Evolutionary conservation across 1,140 invertebrate genomes (phyloP), one percentile per base, ranked within the genome.

Genomic region (Megalonaias nervosa): DNA sequence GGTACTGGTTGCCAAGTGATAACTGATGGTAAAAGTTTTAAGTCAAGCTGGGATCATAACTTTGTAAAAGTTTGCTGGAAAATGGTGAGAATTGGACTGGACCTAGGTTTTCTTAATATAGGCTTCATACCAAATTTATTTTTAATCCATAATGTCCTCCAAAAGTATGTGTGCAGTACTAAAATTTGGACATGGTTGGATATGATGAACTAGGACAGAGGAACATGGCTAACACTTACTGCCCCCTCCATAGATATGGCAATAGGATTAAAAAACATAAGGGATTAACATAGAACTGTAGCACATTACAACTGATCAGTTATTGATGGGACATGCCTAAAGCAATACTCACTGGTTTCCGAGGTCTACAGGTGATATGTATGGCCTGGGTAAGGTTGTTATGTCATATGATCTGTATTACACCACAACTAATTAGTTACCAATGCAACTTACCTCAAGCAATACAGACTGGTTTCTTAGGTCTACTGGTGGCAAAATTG

Each of bases 401-500:
- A 81, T 17, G 60, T 79, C 82, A 59, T 79, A 82, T 4, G 38
- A 61, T 26, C 13, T 15, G 38, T 19, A 19, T 4, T 5, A 14
- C 6, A 61, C 21, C 55, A 59, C 9, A 21, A 31, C n/a, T n/a
- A n/a, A 58, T 15, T 1, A 17, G 23, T 68, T 19, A 26, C 16
- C 16, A 56, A 38, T 60, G 0, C 3, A 14, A 38, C 62, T 70
- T 74, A 83, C 83, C 73, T 81, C 72, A 66, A 83, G 69, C 56
- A 67, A 59, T 16, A 75, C 69, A 6, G 83, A 75, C 61, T 85
- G 83, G 60, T 83, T 79, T 48, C 79, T 59, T n/a, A 83, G 66
- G 62, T 85, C 81, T 21, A 75, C 48, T 26, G 77, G 67, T 17
- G 77, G 38, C n/a, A 71, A 19, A 1, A 64, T 26, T 65, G 83